phyloP scores from a whole-genome alignment of 1,140 invertebrate species.

The Dreissena rostriformis region DNA sequence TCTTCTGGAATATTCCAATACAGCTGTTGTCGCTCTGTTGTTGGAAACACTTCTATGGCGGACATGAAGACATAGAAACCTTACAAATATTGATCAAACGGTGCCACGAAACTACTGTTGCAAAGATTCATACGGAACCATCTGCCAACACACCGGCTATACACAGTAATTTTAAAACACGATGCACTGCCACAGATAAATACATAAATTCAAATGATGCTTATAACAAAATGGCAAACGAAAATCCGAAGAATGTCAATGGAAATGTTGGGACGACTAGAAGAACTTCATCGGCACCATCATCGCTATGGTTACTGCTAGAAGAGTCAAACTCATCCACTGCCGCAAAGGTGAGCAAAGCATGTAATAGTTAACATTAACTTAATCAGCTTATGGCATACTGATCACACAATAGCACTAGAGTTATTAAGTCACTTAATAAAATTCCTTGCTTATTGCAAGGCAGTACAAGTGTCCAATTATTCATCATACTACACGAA shows the following conservation, averaged over 20 bases:
- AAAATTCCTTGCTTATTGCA: too few relatives aligned
- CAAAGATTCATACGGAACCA: background rate
- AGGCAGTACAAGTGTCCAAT: too few relatives aligned
- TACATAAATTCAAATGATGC: too few relatives aligned
- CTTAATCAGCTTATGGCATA: too few relatives aligned
- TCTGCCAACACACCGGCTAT: too few relatives aligned
- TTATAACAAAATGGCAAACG: background rate
- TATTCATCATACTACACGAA: too few relatives aligned
- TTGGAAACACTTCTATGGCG: conserved; percentile 17
- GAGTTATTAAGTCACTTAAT: too few relatives aligned
- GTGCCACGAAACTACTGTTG: background rate
- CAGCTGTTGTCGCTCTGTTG: background rate
- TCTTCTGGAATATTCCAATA: conserved; percentile 6
- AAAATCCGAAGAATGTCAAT: background rate
- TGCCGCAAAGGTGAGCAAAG: conserved; percentile 3
- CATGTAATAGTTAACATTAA: too few relatives aligned
- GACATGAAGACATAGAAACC: background rate
- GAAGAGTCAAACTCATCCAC: conserved; percentile 16
- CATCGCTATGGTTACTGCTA: background rate
- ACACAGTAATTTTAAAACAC: too few relatives aligned
- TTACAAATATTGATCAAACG: background rate
- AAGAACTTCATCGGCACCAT: background rate
- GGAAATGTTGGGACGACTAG: background rate
- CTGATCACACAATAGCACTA: too few relatives aligned
- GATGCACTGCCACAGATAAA: too few relatives aligned